These are phyloP conservation scores for Atrina japonica DNA, from an alignment of 2,888 invertebrate species.

Conservation along the genomic window DNA sequence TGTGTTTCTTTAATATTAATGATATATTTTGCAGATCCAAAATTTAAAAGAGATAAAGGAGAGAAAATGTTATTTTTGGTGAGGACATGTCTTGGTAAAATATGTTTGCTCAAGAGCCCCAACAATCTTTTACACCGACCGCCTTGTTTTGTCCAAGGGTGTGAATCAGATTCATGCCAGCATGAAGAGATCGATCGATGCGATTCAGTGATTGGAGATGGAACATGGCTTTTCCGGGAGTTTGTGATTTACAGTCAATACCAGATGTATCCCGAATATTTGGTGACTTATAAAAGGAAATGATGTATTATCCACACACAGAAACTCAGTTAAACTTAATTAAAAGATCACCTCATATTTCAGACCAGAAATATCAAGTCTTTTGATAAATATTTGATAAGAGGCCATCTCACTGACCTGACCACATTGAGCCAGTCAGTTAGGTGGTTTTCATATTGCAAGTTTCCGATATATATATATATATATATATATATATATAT, in stretches of 20 bases:
- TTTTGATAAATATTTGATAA: too few species aligned
- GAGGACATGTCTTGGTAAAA: slow-evolving; percentile 50
- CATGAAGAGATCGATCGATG: slow-evolving; percentile 46
- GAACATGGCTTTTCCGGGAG: slow-evolving; percentile 57
- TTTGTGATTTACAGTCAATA: slow-evolving; percentile 60
- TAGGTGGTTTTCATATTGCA: too few species aligned
- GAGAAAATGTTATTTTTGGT: slow-evolving; percentile 52
- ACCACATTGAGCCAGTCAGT: too few species aligned
- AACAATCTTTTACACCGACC: slow-evolving; percentile 43
- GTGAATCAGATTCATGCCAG: slow-evolving; percentile 43
- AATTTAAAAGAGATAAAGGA: slow-evolving; percentile 7
- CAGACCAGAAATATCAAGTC: too few species aligned
- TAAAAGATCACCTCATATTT: too few species aligned
- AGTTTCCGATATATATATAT: too few species aligned
- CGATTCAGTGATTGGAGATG: slow-evolving; percentile 59
- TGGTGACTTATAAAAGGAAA: slow-evolving; percentile 58
- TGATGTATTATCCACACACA: too few species aligned
- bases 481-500: too few species aligned
- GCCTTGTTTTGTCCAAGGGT: slow-evolving; percentile 46
- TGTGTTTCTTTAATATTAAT: too few species aligned
- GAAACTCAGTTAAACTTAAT: too few species aligned
- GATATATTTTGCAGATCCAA: slow-evolving; percentile 36
- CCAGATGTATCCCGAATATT: slow-evolving; percentile 61
- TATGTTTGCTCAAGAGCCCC: slow-evolving; percentile 40
- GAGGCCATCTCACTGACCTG: too few species aligned